Conservation (phyloP, 2,113 vertebrate species). For the Cyanoramphus novaezelandiae region DNA sequence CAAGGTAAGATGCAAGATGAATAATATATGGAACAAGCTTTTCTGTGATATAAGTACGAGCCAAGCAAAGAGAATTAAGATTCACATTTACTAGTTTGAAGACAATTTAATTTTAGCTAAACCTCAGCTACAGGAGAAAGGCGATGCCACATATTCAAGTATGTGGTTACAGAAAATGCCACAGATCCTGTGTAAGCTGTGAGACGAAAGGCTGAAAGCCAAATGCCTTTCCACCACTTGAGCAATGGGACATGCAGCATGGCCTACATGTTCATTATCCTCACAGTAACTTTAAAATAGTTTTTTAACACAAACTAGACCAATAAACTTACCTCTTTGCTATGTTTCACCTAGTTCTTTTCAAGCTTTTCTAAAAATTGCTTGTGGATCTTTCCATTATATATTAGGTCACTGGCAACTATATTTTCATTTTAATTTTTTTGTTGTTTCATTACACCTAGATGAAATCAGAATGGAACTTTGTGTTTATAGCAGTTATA, state of each 20-base stretch:
- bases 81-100: background rate
- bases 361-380: background rate
- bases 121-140: background rate
- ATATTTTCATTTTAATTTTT: background rate
- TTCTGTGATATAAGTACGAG: background rate
- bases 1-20: background rate
- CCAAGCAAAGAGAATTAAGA: background rate
- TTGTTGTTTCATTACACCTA: background rate
- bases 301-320: background rate
- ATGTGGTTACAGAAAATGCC: conserved; percentile 31
- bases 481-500: background rate
- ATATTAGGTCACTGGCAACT: background rate
- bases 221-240: background rate
- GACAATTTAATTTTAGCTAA: conserved; percentile 19
- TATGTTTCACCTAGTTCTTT: background rate
- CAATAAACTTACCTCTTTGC: background rate
- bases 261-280: background rate
- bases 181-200: background rate
- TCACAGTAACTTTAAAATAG: background rate
- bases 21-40: background rate
- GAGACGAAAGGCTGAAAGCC: background rate
- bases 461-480: background rate
- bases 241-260: background rate
- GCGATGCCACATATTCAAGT: background rate
- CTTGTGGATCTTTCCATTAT: background rate